A percentile compares a stretch with the other conserved stretches of the same genome.
Evolutionary conservation across 2,113 vertebrate genomes (phyloP).

Genomic region (Ptyas mucosa): DNA sequence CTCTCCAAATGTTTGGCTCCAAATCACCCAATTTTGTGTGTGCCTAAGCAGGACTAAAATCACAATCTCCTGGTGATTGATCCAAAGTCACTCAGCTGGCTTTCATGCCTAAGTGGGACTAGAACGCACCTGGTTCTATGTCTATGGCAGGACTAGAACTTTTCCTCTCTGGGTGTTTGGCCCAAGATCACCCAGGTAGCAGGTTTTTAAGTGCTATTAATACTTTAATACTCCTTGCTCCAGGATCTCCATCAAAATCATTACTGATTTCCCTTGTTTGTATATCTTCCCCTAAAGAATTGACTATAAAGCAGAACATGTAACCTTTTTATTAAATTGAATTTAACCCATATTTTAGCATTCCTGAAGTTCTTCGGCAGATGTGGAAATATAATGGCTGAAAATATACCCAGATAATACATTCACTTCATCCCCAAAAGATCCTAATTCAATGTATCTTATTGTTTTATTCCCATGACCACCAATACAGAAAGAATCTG

Average conservation of each 20-base stretch:
- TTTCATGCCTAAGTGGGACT: no score
- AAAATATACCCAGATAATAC: not conserved
- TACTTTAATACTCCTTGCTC: no score
- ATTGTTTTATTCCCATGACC: constrained; percentile 63
- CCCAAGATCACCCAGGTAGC: no score
- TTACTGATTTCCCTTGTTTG: not conserved
- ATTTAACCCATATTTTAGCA: not conserved
- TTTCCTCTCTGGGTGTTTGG: no score
- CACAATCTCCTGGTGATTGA: no score
- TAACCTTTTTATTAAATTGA: not conserved
- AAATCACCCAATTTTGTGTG: no score
- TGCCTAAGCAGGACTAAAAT: no score
- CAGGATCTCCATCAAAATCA: not conserved
- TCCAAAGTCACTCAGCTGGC: no score
- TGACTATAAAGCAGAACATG: not conserved
- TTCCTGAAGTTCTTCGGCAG: not conserved
- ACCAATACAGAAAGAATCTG: constrained; percentile 50
- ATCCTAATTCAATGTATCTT: constrained; percentile 41
- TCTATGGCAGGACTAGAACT: no score
- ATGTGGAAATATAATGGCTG: not conserved
- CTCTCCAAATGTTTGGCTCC: no score
- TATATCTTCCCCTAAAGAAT: not conserved
- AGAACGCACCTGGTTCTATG: no score
- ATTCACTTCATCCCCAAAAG: constrained; percentile 39
- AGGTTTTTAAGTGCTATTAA: no score